Evolutionary conservation across 1,140 invertebrate species (phyloP), one percentile per base, ranked within the genome.

Genomic region (Mamestra configurata): DNA sequence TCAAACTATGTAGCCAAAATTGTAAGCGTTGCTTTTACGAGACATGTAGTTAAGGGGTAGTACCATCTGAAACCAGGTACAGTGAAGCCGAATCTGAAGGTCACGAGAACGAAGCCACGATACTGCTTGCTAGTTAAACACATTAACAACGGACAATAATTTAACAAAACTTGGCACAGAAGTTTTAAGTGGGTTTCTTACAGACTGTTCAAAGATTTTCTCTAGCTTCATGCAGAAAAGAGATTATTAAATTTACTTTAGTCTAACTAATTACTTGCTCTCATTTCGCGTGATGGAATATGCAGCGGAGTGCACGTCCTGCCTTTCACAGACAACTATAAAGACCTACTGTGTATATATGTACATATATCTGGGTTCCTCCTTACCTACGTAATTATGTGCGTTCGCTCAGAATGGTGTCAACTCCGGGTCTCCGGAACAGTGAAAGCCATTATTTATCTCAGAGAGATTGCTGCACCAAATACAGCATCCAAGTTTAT

Each of bases 281-380:
- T 64, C 78, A 64, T 79, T 79, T 73, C 78, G 40, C 70, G 6
- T 79, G 70, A 79, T 79, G 78, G 78, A 73, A 79, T 79, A 79
- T 79, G 78, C 77, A 79, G 61, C 77, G 53, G 75, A 46, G 53
- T 73, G 77, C 59, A 73, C 78, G 78, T 79, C 70, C 78, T 79
- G 61, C 40, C 59, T 79, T 66, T 64, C 57, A 73, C 10, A 43
- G 49, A 49, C 24, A 64, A 64, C 57, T 72, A 37, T 53, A 55
- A 10, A 15, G 24, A 7, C 2, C 27, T 3, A 5, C 27, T 22
- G 53, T 24, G 20, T 55, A 55, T 55, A n/a, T 59, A 59, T 49
- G 1, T 31, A 15, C 13, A 8, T 27, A 31, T 24, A 57, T 8
- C 10, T 13, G 10, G 20, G 22, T 57, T 27, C 64, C 40, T 70